Base-by-base conservation (phyloP, 2,888 invertebrate genomes). In the Sicus ferrugineus region DNA sequence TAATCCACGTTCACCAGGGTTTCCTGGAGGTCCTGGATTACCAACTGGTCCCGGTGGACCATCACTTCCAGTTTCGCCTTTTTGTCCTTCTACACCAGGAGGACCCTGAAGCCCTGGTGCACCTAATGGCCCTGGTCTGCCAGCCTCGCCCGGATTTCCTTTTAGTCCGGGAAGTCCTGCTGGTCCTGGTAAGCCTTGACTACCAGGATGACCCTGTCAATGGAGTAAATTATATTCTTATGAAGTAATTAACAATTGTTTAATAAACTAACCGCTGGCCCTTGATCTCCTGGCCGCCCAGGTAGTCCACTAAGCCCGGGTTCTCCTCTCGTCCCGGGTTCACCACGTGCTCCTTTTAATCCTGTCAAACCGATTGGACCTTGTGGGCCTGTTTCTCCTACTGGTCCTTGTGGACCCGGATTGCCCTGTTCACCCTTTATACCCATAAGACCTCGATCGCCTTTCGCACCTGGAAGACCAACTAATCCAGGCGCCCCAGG, bases 271-370 rank as follows among this genome's bases (percentile, higher is more conserved):
- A 93, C 93, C 70, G 89, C 86, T 71, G 88, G 87, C 73, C 94
- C 94, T 66, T 90, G 85, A 81, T 92, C 91, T 78, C 94, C 94
- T 2, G 92, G 91, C 74, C 92, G 85, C 70, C 94, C 95, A 9
- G 92, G 91, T 28, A 91, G 88, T n/a, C 94, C 94, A 84, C 89
- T 88, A 67, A 90, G 86, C 26, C 94, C 94, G 38, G 87, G 79
- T 76, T 93, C 93, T 67, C 94, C 94, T 81, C 92, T 88, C n/a
- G 87, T 83, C 7, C 94, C 94, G 52, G 90, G 86, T 82, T 93
- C 93, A 23, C 94, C 94, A 72, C 93, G 87, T 9, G 88, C 88
- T 23, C 94, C 94, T 80, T 93, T 93, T 1, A 89, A 87, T 34
- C 94, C 94, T 7, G 88, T 86, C 72, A 90, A 83, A 30, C 90